Evolutionary conservation across 2,888 invertebrate genomes (phyloP).

Genomic region (Chrysolina haemoptera): DNA sequence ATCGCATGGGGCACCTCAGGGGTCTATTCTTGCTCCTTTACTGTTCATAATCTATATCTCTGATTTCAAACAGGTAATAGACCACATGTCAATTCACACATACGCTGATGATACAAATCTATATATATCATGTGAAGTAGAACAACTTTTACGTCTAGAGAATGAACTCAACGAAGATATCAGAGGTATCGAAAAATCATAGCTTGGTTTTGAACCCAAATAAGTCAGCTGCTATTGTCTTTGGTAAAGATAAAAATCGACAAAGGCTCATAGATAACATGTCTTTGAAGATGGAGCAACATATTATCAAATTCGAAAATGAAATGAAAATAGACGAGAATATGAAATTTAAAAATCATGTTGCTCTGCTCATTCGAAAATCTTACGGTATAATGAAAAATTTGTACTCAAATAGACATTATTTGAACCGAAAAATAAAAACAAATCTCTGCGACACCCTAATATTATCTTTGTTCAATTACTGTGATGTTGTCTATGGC

Average conservation of each 20-base stretch:
- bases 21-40: too few relatives aligned
- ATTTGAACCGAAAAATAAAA: neutral
- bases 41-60: too few relatives aligned
- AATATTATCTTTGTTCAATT: too few relatives aligned
- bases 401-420: neutral
- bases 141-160: neutral
- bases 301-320: too few relatives aligned
- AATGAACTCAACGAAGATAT: neutral
- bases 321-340: neutral
- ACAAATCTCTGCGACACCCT: neutral
- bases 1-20: too few relatives aligned
- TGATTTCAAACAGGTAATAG: too few relatives aligned
- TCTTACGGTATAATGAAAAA: neutral
- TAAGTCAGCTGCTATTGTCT: neutral
- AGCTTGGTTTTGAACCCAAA: neutral
- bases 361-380: too few relatives aligned
- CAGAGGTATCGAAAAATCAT: neutral
- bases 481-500: neutral
- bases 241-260: neutral
- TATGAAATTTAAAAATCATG: neutral
- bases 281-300: too few relatives aligned
- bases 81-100: neutral
- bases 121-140: neutral
- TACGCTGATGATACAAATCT: constrained; percentile 8
- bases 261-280: neutral